A percentile compares a stretch with the other conserved stretches of the same genome.
These are phyloP conservation scores for Hybos culiciformis DNA, from an alignment of 2,888 invertebrate species.

Conservation along the genomic window DNA sequence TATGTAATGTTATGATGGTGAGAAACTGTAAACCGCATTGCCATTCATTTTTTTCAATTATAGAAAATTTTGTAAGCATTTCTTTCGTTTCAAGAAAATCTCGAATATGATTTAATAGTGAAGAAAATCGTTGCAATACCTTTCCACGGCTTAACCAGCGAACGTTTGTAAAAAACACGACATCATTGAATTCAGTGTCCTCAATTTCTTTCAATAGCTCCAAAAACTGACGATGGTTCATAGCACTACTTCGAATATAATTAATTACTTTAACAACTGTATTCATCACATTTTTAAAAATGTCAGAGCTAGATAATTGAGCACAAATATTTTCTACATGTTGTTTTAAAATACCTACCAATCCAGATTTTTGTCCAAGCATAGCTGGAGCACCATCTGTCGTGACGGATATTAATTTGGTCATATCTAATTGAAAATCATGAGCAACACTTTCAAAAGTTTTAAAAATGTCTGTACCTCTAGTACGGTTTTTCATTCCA, in stretches of 20 bases:
- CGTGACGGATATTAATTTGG: conserved; percentile 15
- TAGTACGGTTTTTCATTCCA: conserved; percentile 12
- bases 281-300: conserved; percentile 1
- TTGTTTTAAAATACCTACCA: conserved; percentile 5
- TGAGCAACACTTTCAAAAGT: conserved; percentile 10
- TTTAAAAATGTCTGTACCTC: conserved; percentile 15
- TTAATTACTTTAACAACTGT: background rate
- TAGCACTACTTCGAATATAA: conserved; percentile 1
- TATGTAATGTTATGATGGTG: too few relatives aligned
- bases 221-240: conserved; percentile 1
- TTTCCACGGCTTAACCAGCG: background rate
- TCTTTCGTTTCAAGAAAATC: background rate
- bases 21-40: too few relatives aligned
- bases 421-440: conserved; percentile 4
- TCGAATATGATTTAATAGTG: background rate
- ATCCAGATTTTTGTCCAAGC: conserved; percentile 13
- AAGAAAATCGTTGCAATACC: background rate
- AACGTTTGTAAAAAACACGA: background rate
- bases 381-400: conserved; percentile 17
- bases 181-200: background rate
- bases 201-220: background rate
- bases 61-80: too few relatives aligned
- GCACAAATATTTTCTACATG: background rate
- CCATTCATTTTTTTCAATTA: too few relatives aligned
- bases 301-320: background rate